Conservation (phyloP, 2,113 vertebrate species). For the Corydoras maculifer region DNA sequence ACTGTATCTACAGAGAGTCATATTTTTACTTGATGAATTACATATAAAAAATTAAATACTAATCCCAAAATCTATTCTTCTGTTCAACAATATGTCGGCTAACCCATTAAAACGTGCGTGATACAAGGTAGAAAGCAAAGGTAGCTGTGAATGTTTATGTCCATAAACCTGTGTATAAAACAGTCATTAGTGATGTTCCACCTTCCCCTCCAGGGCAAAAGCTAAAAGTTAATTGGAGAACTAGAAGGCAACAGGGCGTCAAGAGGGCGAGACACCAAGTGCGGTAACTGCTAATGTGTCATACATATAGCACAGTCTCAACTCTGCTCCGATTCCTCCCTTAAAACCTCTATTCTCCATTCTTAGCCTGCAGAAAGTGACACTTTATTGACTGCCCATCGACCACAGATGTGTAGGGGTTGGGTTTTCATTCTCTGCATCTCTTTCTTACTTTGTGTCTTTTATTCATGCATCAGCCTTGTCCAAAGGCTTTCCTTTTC, state of each 20-base stretch:
- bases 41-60: too few relatives aligned
- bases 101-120: too few relatives aligned
- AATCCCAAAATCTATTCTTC: too few relatives aligned
- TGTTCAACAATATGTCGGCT: too few relatives aligned
- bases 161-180: conserved; percentile 23
- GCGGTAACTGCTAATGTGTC: conserved; percentile 24
- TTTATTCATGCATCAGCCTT: not conserved
- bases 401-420: conserved; percentile 32
- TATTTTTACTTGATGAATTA: too few relatives aligned
- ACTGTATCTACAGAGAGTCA: too few relatives aligned
- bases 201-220: conserved; percentile 13
- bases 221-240: conserved; percentile 22
- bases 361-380: conserved; percentile 48
- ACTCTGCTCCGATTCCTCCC: conserved; percentile 22
- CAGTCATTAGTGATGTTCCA: conserved; percentile 18
- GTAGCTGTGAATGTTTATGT: conserved; percentile 11
- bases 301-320: conserved; percentile 13
- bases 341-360: conserved; percentile 21
- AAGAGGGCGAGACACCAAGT: conserved; percentile 32
- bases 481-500: not conserved
- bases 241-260: conserved; percentile 23
- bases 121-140: too few relatives aligned
- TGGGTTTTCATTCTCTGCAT: conserved; percentile 29
- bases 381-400: conserved; percentile 47
- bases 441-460: conserved; percentile 12